Conservation (phyloP, 2,797 vertebrate genomes). For the Hippocampus kuda region DNA sequence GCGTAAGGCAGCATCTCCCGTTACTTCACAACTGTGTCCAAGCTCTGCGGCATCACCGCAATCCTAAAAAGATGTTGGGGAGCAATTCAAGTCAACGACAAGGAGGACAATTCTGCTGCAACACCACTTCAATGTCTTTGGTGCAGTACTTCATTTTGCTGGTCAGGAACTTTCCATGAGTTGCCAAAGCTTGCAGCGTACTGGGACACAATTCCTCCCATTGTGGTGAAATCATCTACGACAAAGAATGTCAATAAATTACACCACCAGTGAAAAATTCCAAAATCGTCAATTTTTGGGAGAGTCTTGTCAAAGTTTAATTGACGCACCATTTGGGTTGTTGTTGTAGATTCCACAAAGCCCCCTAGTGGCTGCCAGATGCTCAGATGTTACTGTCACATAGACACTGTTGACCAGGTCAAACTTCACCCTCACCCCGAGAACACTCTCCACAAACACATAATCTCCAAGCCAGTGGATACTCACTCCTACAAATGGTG, state of each 20-base stretch:
- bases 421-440: constrained; percentile 73
- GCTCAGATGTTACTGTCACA: constrained; percentile 68
- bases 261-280: background rate
- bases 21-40: constrained; percentile 58
- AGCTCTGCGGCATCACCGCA: constrained; percentile 74
- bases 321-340: constrained; percentile 59
- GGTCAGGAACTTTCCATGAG: constrained; percentile 76
- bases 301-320: background rate
- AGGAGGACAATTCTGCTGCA: background rate
- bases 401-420: constrained; percentile 69
- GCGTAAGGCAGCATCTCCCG: constrained; percentile 23
- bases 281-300: background rate
- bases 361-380: constrained; percentile 69
- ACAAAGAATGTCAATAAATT: constrained; percentile 3
- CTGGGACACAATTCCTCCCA: constrained; percentile 51
- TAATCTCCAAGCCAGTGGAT: constrained; percentile 85
- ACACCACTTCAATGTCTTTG: background rate
- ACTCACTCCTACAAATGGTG: constrained; percentile 66
- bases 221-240: constrained; percentile 75
- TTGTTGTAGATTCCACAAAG: constrained; percentile 84
- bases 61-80: constrained; percentile 21
- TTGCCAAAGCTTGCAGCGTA: constrained; percentile 76
- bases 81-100: background rate
- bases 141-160: constrained; percentile 58
- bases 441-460: constrained; percentile 78